phyloP scores from a whole-genome alignment of 2,888 invertebrate genomes.

The Heliconius cydno region DNA sequence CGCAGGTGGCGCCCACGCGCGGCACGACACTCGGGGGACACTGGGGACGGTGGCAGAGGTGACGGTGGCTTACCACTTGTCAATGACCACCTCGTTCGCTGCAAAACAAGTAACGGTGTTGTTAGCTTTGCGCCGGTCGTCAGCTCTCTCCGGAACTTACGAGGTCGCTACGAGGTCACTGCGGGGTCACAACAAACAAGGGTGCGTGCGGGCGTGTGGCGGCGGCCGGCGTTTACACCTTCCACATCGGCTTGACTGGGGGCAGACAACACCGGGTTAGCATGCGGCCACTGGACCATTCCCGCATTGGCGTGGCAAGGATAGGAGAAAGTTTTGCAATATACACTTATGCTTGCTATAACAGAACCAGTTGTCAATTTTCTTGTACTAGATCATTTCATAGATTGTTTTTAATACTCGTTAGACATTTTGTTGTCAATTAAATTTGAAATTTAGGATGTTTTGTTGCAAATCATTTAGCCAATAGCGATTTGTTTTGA shows the following conservation, averaged over 20 bases:
- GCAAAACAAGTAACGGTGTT: conserved; percentile 76
- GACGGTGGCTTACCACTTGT: conserved; percentile 86
- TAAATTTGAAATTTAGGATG: conserved; percentile 22
- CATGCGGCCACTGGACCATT: conserved; percentile 61
- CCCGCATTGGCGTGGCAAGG: conserved; percentile 45
- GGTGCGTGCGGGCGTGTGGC: conserved; percentile 78
- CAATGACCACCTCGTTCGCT: conserved; percentile 88
- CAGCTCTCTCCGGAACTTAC: conserved; percentile 75
- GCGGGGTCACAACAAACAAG: conserved; percentile 83
- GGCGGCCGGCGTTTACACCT: conserved; percentile 75
- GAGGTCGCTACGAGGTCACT: conserved; percentile 79
- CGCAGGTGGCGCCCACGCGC: conserved; percentile 52
- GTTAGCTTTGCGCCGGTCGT: conserved; percentile 72
- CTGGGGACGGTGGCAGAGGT: conserved; percentile 73
- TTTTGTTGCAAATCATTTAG: conserved; percentile 37
- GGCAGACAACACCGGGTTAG: conserved; percentile 78
- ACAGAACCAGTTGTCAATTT: conserved; percentile 25
- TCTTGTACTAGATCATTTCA: conserved; percentile 1
- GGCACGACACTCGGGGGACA: conserved; percentile 48
- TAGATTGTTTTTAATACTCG: conserved; percentile 17
- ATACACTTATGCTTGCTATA: conserved; percentile 27
- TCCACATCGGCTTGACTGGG: conserved; percentile 80
- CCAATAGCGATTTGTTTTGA: conserved; percentile 57
- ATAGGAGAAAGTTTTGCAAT: conserved; percentile 60
- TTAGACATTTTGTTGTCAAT: conserved; percentile 34